Evolutionary conservation across 2,113 vertebrate species (phyloP), one percentile per base, ranked within the genome.

Genomic region (Potamarius usumacintae): DNA sequence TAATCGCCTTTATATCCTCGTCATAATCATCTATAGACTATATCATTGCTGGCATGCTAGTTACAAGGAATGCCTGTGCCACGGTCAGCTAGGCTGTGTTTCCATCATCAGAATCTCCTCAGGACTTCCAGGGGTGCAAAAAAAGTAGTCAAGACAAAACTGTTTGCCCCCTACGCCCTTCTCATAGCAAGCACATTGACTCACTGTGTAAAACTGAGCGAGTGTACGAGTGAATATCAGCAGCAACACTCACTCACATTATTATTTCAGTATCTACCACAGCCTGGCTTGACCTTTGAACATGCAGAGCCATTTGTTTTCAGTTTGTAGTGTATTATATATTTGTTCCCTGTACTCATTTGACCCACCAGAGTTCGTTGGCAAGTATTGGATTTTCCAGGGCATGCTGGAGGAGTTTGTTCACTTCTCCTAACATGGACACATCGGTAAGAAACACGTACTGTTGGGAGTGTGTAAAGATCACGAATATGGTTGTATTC

Each of bases 381-480:
- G 48, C 18, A 2, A 58, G 79, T 60, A 81, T 82, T 5, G 48
- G 72, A 69, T 83, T 72, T 74, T 63, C 42, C 87, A 72, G 34
- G 42, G 65, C 85, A 82, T 84, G 57, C 48, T 67, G 77, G 58
- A 34, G 58, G 50, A 57, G 11, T 76, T 67, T 27, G 5, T 58
- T 50, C 9, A 76, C 69, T 5, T n/a, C 76, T 71, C n/a, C 60
- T 7, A 50, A 85, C 78, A 30, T 82, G 86, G 63, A 84, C 88
- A 86, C 83, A 86, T 88, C 81, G 86, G 14, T 65, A 87, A 88
- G 7, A 84, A 83, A 86, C 71, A 63, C 89, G 86, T 89, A 92
- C 85, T 86, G 79, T 93, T 88, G 92, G 84, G 88, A 92, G 92
- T 92, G 92, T 94, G 94, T 92, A 88, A 94, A 93, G 91, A 94